Conservation (phyloP, 2,113 vertebrate species). For the Seriola quinqueradiata region DNA sequence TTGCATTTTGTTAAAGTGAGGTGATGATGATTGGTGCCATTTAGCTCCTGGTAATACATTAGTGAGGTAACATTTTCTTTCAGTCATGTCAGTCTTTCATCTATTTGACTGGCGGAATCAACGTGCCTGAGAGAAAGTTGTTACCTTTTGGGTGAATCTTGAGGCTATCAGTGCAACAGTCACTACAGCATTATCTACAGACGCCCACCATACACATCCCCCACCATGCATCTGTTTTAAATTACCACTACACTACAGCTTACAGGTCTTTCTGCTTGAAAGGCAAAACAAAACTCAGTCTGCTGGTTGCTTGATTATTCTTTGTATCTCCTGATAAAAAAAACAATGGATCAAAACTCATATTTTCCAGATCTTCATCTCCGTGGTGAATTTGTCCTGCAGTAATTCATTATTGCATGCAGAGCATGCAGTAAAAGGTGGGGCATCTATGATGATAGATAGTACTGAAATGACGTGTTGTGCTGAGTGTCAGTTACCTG, state of each 20-base stretch:
- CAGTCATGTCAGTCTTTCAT: constrained; percentile 36
- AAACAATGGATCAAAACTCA: constrained; percentile 29
- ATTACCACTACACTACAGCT: background rate
- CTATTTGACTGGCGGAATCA: background rate
- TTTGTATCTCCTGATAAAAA: constrained; percentile 33
- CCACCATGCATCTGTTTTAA: constrained; percentile 21
- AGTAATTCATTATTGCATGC: constrained; percentile 59
- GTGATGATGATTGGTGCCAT: constrained; percentile 62
- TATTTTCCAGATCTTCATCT: constrained; percentile 49
- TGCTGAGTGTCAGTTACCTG: constrained; percentile 58
- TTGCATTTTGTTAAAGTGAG: constrained; percentile 20
- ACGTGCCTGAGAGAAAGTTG: constrained; percentile 29
- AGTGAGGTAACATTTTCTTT: constrained; percentile 7
- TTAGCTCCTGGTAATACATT: constrained; percentile 45
- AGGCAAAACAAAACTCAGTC: constrained; percentile 13
- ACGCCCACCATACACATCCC: constrained; percentile 17
- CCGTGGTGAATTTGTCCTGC: constrained; percentile 50
- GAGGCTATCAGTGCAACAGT: constrained; percentile 52
- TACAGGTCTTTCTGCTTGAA: constrained; percentile 10
- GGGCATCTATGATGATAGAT: constrained; percentile 46
- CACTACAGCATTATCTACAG: constrained; percentile 68
- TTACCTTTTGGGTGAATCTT: constrained; percentile 34
- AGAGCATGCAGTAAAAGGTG: constrained; percentile 61
- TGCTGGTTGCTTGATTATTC: background rate
- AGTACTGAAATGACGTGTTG: constrained; percentile 71